Percentiles rank a stretch among this genome's conserved stretches.
Conservation (phyloP, 2,113 vertebrate genomes). For the Sceloporus tristichus region DNA sequence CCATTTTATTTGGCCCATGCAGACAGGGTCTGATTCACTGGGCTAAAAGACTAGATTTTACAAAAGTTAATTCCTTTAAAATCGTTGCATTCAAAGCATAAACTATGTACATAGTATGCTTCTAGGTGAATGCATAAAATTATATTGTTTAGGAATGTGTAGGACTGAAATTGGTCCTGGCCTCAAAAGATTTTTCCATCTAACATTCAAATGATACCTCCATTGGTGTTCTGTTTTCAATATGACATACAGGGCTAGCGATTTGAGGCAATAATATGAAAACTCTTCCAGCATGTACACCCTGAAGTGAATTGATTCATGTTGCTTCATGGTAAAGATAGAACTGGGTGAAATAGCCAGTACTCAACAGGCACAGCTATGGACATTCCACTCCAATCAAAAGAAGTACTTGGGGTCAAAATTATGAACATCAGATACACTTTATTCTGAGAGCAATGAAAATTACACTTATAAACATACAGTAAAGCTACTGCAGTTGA, state of each 20-base stretch:
- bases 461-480: constrained; percentile 18
- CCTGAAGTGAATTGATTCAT: neutral
- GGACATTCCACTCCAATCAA: neutral
- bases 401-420: constrained; percentile 30
- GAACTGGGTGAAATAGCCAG: constrained; percentile 1
- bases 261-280: neutral
- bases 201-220: neutral
- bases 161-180: neutral
- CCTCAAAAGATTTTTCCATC: neutral
- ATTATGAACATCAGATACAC: constrained; percentile 39
- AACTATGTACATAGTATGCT: neutral
- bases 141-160: constrained; percentile 1
- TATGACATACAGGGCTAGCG: neutral
- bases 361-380: neutral
- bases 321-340: neutral
- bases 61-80: neutral
- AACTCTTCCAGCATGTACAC: neutral
- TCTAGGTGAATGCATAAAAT: neutral
- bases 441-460: constrained; percentile 34
- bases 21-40: too few relatives aligned
- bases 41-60: neutral
- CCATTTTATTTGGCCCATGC: too few relatives aligned
- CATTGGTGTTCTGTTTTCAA: neutral
- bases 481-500: neutral
- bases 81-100: neutral